phyloP scores from a whole-genome alignment of 2,113 vertebrate species.

The Ageneiosus marmoratus region DNA sequence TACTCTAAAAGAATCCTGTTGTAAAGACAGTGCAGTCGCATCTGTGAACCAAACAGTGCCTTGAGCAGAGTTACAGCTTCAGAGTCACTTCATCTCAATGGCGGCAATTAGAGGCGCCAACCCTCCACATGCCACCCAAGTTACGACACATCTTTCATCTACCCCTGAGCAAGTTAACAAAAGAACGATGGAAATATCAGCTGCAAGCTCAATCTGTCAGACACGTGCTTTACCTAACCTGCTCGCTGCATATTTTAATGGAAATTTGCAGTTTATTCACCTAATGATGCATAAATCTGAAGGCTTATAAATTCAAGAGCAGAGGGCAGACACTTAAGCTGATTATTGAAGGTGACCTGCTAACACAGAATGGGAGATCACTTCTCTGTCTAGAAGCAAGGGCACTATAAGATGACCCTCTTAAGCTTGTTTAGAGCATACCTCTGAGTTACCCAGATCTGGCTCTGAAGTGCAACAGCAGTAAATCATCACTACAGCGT shows the following conservation, averaged over 20 bases:
- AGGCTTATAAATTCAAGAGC: slow-evolving; percentile 24
- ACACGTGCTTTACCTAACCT: slow-evolving; percentile 37
- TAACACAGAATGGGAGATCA: slow-evolving; percentile 4
- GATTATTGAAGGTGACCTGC: slow-evolving; percentile 35
- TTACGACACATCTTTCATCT: slow-evolving; percentile 49
- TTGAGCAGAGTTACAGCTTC: slow-evolving; percentile 40
- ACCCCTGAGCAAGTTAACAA: slow-evolving; percentile 41
- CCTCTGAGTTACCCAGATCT: not conserved
- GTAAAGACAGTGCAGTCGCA: slow-evolving; percentile 32
- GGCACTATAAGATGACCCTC: slow-evolving; percentile 10
- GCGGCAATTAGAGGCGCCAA: slow-evolving; percentile 43
- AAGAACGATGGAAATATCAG: slow-evolving; percentile 45
- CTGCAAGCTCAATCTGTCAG: slow-evolving; percentile 53
- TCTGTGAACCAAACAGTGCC: slow-evolving; percentile 38
- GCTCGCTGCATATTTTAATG: slow-evolving; percentile 40
- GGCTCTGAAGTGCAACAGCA: slow-evolving; percentile 1
- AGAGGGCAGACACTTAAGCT: slow-evolving; percentile 30
- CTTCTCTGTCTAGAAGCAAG: slow-evolving; percentile 12
- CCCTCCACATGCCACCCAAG: slow-evolving; percentile 21
- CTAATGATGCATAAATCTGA: slow-evolving; percentile 41
- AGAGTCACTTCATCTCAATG: slow-evolving; percentile 38
- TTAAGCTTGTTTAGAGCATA: slow-evolving; percentile 8
- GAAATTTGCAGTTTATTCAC: slow-evolving; percentile 36
- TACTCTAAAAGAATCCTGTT: slow-evolving; percentile 48
- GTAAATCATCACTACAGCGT: not conserved